Percentiles rank a stretch among this genome's conserved stretches.
Conservation (phyloP, 2,113 vertebrate genomes). For the Probosciger aterrimus region DNA sequence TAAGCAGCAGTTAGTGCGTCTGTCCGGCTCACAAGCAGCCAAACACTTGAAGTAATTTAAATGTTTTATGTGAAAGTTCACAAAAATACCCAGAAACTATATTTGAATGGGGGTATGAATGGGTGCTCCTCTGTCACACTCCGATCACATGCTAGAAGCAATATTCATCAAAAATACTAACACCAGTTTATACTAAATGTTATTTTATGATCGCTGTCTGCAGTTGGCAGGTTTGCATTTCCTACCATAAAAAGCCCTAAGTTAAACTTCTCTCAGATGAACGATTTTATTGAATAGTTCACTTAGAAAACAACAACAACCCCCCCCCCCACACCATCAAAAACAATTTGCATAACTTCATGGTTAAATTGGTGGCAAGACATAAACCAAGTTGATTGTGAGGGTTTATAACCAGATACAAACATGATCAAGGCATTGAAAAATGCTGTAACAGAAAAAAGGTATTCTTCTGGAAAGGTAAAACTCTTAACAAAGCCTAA, state of each 20-base stretch:
- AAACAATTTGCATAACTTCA: not conserved
- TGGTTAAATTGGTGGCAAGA: not conserved
- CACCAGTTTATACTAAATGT: not conserved
- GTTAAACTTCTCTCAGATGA: not conserved
- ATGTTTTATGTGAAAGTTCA: conserved; percentile 43
- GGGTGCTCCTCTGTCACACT: not conserved
- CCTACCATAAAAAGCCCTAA: not conserved
- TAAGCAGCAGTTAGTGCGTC: conserved; percentile 46
- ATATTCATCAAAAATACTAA: not conserved
- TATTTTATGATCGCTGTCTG: not conserved
- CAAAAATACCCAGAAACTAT: conserved; percentile 35
- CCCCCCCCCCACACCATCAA: too few relatives aligned
- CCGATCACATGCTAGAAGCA: not conserved
- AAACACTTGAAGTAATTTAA: conserved; percentile 18
- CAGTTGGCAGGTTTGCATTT: not conserved
- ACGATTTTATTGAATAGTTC: not conserved
- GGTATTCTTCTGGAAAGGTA: not conserved
- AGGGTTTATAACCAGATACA: not conserved
- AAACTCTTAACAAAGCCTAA: not conserved
- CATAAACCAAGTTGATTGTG: not conserved
- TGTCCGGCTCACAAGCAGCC: conserved; percentile 52
- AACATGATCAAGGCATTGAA: not conserved
- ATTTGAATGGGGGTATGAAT: not conserved
- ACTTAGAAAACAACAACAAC: not conserved
- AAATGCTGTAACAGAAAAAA: not conserved